Conservation (phyloP, 30 jellyfish, hydroid and myxozoan species). For the Cassiopea andromeda region DNA sequence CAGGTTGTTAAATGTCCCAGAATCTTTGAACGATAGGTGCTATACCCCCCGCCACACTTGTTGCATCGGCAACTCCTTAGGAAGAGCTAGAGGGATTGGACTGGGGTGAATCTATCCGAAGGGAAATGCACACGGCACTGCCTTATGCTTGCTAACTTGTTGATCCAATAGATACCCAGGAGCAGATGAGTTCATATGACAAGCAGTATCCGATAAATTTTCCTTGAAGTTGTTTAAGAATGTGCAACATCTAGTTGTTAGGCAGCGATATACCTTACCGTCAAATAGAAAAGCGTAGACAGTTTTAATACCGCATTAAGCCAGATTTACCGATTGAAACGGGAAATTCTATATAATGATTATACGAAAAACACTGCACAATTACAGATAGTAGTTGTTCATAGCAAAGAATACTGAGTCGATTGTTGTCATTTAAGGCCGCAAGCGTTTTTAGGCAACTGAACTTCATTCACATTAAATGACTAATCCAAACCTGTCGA, state of each 20-base stretch:
- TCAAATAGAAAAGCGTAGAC: not conserved
- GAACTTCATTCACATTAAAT: constrained; percentile 5
- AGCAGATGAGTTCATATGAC: too few species aligned
- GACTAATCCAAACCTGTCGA: constrained; percentile 60
- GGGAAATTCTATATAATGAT: not conserved
- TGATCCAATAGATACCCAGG: too few species aligned
- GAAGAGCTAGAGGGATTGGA: too few species aligned
- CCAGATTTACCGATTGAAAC: not conserved
- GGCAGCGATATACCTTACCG: not conserved
- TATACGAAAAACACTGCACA: not conserved
- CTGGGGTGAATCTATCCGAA: too few species aligned
- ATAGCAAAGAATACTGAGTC: constrained; percentile 4
- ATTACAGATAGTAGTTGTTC: not conserved
- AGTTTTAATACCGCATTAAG: not conserved
- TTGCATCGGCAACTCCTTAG: too few species aligned
- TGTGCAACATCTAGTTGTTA: not conserved
- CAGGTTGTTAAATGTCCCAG: too few species aligned
- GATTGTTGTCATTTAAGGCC: constrained; percentile 5
- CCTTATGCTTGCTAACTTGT: too few species aligned
- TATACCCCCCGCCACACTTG: too few species aligned
- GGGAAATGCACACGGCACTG: too few species aligned
- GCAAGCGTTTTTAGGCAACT: constrained; percentile 12
- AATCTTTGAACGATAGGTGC: too few species aligned
- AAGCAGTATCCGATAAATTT: too few species aligned
- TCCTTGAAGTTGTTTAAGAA: too few species aligned